phyloP scores from a whole-genome alignment of 2,888 invertebrate species.

The Spodoptera picta region DNA sequence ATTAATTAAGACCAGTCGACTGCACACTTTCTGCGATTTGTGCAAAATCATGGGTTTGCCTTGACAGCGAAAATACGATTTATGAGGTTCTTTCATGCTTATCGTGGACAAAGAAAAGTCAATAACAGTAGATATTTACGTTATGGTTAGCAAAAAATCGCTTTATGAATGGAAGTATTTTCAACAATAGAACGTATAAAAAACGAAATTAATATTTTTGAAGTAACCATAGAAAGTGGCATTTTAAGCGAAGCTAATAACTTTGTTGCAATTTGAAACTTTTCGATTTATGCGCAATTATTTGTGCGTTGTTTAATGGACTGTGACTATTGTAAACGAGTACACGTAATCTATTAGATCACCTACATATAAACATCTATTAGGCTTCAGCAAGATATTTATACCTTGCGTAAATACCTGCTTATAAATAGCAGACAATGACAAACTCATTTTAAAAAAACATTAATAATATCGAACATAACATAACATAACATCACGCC shows the following conservation, averaged over 20 bases:
- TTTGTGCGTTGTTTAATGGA: not conserved
- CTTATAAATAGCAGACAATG: too few relatives aligned
- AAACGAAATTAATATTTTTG: slow-evolving; percentile 63
- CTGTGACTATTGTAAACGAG: too few relatives aligned
- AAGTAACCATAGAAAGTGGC: slow-evolving; percentile 67
- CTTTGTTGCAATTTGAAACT: slow-evolving; percentile 68
- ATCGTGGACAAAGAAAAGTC: slow-evolving; percentile 1
- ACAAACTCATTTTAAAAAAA: too few relatives aligned
- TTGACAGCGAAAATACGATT: slow-evolving; percentile 14
- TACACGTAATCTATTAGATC: too few relatives aligned
- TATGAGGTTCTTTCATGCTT: slow-evolving; percentile 1
- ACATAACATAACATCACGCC: too few relatives aligned
- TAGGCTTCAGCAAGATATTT: too few relatives aligned
- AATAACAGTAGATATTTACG: slow-evolving; percentile 1
- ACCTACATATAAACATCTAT: too few relatives aligned
- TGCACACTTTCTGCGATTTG: slow-evolving; percentile 26
- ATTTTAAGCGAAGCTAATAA: slow-evolving; percentile 41
- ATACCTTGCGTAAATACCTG: too few relatives aligned
- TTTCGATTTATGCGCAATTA: slow-evolving; percentile 80
- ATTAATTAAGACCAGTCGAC: slow-evolving; percentile 27
- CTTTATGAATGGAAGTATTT: slow-evolving; percentile 7
- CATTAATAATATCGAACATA: too few relatives aligned
- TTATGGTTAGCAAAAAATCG: slow-evolving; percentile 2
- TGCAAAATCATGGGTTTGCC: slow-evolving; percentile 29
- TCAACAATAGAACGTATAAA: slow-evolving; percentile 62